phyloP scores from a whole-genome alignment of 2,888 invertebrate species.

The Tipula unca region DNA sequence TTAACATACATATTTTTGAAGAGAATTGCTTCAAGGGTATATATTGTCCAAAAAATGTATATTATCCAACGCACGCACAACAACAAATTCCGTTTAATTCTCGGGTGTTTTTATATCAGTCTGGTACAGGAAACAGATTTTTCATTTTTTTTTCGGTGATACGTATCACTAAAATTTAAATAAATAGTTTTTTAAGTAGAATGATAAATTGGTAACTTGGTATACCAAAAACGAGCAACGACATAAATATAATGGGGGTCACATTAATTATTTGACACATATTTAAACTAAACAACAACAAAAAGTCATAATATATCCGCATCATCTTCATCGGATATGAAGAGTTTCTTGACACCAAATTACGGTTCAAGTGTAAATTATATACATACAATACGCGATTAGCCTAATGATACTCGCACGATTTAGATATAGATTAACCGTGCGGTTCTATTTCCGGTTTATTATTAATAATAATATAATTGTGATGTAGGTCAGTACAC shows the following conservation, averaged over 20 bases:
- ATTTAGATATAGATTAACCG: not conserved
- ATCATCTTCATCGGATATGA: not conserved
- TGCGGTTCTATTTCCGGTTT: not conserved
- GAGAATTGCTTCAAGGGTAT: not conserved
- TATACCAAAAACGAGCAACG: not conserved
- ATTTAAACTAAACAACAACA: not conserved
- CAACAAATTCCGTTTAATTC: not conserved
- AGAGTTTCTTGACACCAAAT: not conserved
- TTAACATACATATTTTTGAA: not conserved
- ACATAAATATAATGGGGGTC: not conserved
- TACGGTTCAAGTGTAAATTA: not conserved
- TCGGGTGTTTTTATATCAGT: not conserved
- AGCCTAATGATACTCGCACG: not conserved
- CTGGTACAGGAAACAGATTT: constrained; percentile 9
- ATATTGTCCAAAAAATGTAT: not conserved
- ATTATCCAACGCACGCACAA: too few relatives aligned
- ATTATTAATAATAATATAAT: not conserved
- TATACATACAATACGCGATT: too few relatives aligned
- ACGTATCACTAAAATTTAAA: not conserved
- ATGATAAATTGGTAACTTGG: not conserved
- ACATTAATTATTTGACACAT: not conserved
- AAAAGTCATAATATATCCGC: not conserved
- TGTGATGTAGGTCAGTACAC: not conserved
- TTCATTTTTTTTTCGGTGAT: not conserved
- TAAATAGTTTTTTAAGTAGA: not conserved